Conservation (phyloP, 1,140 invertebrate genomes). For the Nautilus pompilius region DNA sequence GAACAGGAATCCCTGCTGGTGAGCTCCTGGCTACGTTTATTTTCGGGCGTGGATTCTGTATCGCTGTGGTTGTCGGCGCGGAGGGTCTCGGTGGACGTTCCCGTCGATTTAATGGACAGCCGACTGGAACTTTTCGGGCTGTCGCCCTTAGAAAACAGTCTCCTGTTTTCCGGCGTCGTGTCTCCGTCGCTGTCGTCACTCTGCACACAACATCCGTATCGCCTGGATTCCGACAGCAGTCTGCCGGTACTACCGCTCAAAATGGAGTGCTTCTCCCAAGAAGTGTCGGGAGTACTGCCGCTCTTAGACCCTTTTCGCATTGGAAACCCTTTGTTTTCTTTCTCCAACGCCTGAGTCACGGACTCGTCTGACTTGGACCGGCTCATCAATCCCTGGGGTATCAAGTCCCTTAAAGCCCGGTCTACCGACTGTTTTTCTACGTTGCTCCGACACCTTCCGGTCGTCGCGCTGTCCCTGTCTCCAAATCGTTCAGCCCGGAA, state of each 20-base stretch:
- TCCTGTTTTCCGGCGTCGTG: constrained; percentile 19
- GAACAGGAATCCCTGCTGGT: constrained; percentile 9
- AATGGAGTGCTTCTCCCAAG: constrained; percentile 11
- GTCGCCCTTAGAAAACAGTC: constrained; percentile 35
- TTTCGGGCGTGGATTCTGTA: constrained; percentile 10
- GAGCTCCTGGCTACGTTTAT: background rate
- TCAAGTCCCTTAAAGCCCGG: constrained; percentile 37
- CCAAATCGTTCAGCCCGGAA: constrained; percentile 42
- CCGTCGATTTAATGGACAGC: constrained; percentile 42
- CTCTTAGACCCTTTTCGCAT: constrained; percentile 11
- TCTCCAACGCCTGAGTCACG: constrained; percentile 27
- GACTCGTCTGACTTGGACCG: constrained; percentile 47
- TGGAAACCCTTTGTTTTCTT: constrained; percentile 15
- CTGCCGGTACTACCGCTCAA: constrained; percentile 26
- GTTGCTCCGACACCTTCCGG: constrained; percentile 35
- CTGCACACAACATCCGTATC: constrained; percentile 36
- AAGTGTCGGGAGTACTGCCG: constrained; percentile 19
- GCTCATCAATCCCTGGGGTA: constrained; percentile 33
- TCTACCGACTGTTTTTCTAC: constrained; percentile 42
- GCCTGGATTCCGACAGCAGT: constrained; percentile 29
- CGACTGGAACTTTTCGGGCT: constrained; percentile 39
- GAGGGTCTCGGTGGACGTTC: constrained; percentile 48
- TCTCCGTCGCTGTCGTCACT: constrained; percentile 46
- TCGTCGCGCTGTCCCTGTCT: constrained; percentile 21
- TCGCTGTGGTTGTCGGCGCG: constrained; percentile 38